phyloP scores from a whole-genome alignment of 2,113 vertebrate genomes.

The Limanda limanda region DNA sequence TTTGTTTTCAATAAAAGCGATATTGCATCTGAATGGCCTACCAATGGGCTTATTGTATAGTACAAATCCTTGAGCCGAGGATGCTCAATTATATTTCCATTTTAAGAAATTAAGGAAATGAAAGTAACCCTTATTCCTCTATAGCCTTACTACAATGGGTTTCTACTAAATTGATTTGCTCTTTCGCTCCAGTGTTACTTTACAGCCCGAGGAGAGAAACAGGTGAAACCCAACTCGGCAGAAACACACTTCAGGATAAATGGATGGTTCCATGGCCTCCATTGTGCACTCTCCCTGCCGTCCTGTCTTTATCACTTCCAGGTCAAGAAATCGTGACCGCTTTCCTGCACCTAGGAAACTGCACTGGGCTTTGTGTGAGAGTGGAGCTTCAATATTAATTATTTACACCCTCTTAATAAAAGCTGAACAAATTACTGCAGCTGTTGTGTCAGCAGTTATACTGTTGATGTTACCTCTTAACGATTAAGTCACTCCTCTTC shows the following conservation, averaged over 20 bases:
- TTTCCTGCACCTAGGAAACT: background rate
- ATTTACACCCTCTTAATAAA: slow-evolving; percentile 15
- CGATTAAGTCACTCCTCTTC: slow-evolving; percentile 11
- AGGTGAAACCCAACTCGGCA: background rate
- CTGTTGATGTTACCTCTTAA: background rate
- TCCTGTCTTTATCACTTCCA: slow-evolving; percentile 20
- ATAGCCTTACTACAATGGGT: background rate
- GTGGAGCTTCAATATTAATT: slow-evolving; percentile 17
- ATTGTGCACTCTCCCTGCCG: slow-evolving; percentile 7
- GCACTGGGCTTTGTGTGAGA: slow-evolving; percentile 1
- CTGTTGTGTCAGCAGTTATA: slow-evolving; percentile 15
- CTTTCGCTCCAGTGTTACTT: background rate
- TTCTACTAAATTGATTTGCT: background rate
- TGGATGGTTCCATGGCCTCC: slow-evolving; percentile 3
- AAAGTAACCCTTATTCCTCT: background rate
- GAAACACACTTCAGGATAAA: slow-evolving; percentile 21
- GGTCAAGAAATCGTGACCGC: slow-evolving; percentile 10
- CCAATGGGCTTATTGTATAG: background rate
- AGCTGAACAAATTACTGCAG: slow-evolving; percentile 15
- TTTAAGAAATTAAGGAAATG: background rate
- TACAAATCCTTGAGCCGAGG: background rate
- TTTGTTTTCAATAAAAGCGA: background rate
- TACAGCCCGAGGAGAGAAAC: background rate
- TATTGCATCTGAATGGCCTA: background rate
- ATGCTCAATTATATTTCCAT: background rate